Evolutionary conservation across 2,113 vertebrate genomes (phyloP).

Genomic region (Nesoenas mayeri): DNA sequence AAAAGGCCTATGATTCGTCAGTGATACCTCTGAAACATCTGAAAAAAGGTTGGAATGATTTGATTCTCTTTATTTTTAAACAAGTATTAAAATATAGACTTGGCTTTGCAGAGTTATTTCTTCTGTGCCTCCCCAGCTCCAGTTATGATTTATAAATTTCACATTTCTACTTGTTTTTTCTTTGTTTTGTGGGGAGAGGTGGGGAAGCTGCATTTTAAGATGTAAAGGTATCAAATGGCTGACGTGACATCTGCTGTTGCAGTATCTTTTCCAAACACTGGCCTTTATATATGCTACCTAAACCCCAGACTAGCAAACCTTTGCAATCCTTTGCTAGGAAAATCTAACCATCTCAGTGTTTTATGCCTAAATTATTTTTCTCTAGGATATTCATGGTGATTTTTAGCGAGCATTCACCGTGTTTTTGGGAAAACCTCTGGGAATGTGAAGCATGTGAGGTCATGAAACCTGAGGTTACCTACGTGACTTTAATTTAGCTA

Average conservation of each 20-base stretch:
- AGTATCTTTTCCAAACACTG: rapidly evolving
- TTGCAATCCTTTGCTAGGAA: background rate
- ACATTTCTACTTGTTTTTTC: background rate
- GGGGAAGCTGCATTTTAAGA: background rate
- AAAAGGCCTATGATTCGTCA: background rate
- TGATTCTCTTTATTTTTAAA: background rate
- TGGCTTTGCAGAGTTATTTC: background rate
- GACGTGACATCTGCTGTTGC: background rate
- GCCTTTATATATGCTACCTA: background rate
- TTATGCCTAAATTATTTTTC: background rate
- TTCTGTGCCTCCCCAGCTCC: background rate
- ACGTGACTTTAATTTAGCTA: background rate
- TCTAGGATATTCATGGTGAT: background rate
- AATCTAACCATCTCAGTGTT: background rate
- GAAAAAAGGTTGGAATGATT: background rate
- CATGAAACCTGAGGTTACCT: background rate
- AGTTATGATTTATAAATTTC: background rate
- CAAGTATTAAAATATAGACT: background rate
- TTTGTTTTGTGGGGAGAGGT: background rate
- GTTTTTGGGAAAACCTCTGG: background rate
- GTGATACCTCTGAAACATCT: background rate
- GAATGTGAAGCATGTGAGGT: background rate
- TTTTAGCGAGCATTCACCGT: background rate
- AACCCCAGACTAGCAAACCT: background rate
- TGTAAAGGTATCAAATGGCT: background rate